These are phyloP conservation scores for Xestia ashworthii DNA, from an alignment of 2,888 invertebrate genomes.

Conservation along the genomic window DNA sequence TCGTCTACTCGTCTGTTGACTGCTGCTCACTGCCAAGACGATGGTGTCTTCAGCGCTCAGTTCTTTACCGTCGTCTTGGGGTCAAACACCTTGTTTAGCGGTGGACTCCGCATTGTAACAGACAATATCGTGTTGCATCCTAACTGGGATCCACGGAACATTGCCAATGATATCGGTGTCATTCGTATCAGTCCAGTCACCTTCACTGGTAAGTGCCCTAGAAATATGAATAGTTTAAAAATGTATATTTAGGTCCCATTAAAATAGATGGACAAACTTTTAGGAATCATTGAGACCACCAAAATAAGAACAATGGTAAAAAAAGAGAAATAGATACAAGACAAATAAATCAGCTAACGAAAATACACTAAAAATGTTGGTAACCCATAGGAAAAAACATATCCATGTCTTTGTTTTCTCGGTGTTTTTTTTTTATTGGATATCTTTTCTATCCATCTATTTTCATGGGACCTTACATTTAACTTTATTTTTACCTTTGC, in stretches of 20 bases:
- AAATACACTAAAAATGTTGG: no score
- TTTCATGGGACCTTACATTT: no score
- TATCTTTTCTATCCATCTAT: no score
- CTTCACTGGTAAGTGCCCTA: slow-evolving; percentile 36
- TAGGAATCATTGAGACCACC: no score
- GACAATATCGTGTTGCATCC: slow-evolving; percentile 44
- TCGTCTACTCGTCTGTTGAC: slow-evolving; percentile 66
- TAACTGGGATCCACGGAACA: slow-evolving; percentile 24
- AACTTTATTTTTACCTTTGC: background rate
- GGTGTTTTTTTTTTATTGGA: no score
- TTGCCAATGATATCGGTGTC: slow-evolving; percentile 49
- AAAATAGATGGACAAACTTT: no score
- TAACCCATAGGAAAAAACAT: no score
- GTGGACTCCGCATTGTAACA: slow-evolving; percentile 51
- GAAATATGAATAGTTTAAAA: background rate
- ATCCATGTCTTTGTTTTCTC: no score
- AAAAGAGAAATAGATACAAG: no score
- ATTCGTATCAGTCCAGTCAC: slow-evolving; percentile 25
- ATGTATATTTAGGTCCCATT: no score
- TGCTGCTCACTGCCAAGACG: slow-evolving; percentile 71
- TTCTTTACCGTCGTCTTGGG: slow-evolving; percentile 70
- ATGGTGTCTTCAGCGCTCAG: slow-evolving; percentile 64
- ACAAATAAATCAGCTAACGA: no score
- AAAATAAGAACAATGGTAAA: no score
- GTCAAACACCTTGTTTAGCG: slow-evolving; percentile 60